These are phyloP conservation scores for Hypercompe scribonia DNA, from an alignment of 2,888 invertebrate species.

Conservation along the genomic window DNA sequence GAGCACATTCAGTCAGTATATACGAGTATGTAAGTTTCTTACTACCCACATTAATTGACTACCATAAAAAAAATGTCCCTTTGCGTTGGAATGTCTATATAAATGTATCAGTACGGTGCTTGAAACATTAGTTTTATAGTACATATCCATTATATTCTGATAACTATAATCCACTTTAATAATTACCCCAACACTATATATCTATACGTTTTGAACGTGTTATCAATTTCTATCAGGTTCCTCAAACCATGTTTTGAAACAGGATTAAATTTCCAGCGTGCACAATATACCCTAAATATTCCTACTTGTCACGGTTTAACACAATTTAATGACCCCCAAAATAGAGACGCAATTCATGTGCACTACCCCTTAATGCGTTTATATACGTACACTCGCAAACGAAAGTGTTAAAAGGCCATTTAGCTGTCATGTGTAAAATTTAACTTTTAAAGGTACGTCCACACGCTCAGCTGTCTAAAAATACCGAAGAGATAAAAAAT, in stretches of 20 bases:
- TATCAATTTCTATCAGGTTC: not conserved
- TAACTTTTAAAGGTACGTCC: conserved; percentile 37
- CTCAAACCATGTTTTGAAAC: not conserved
- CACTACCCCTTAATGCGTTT: conserved; percentile 46
- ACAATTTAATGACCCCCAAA: conserved; percentile 46
- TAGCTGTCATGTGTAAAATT: conserved; percentile 44
- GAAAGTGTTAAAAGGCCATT: conserved; percentile 52
- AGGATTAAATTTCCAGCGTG: conserved; percentile 1
- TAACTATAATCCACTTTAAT: not conserved
- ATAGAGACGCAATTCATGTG: conserved; percentile 49
- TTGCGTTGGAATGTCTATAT: no score
- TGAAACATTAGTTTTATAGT: not conserved
- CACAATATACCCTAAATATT: conserved; percentile 7
- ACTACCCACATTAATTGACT: not conserved
- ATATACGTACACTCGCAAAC: conserved; percentile 51
- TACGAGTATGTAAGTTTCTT: not conserved
- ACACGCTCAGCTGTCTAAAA: conserved; percentile 11
- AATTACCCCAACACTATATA: not conserved
- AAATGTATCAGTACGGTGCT: not conserved
- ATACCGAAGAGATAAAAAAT: not conserved
- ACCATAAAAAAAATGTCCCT: no score
- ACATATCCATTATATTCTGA: not conserved
- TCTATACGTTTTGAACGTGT: not conserved
- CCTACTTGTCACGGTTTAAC: conserved; percentile 7
- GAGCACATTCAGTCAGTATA: not conserved